Evolutionary conservation across 2,888 invertebrate genomes (phyloP), one percentile per base, ranked within the genome.

Genomic region (Trissoscelio sp.): DNA sequence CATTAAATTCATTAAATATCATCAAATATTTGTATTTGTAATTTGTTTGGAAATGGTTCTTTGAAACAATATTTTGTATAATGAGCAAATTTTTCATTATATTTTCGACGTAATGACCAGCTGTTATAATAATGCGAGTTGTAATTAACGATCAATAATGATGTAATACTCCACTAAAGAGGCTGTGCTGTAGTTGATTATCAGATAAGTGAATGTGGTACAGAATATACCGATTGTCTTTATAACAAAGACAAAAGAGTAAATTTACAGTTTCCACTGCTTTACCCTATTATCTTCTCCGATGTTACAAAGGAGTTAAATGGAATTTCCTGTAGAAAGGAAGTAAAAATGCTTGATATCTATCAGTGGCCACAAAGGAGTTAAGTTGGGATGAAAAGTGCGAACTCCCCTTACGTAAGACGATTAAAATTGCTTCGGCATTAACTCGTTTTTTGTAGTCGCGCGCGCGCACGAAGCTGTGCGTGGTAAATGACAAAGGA

Each of bases 401-500:
- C 18, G 22, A 51, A 72, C 48, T 46, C 11, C 12, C 22, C 34
- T 67, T 53, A 73, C 24, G 44, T 53, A 73, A 67, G 60, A 48
- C 28, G 67, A 73, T 73, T 62, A 69, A 66, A 73, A 67, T 55
- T 46, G 28, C 60, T 28, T 42, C 44, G 44, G 37, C 53, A 31
- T 57, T 42, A 39, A 39, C 31, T 28, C 22, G 37, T 55, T 57
- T 75, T 28, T 53, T 22, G 5, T 14, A 12, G 2, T 46, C 14
- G 5, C 20, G 37, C 6, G 14, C 31, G 67, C 22, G 48, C 51
- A 55, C 75, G 42, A 73, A 67, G 72, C 58, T 62, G 31, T 62
- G 62, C 74, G 69, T 69, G 44, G 53, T 44, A 46, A 75, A 81
- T 72, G 81, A 81, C 81, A 81, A 81, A 81, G 81, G 78, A 69